These are phyloP conservation scores for Brachionus calyciflorus DNA, from an alignment of 1,140 invertebrate species.

Conservation along the genomic window DNA sequence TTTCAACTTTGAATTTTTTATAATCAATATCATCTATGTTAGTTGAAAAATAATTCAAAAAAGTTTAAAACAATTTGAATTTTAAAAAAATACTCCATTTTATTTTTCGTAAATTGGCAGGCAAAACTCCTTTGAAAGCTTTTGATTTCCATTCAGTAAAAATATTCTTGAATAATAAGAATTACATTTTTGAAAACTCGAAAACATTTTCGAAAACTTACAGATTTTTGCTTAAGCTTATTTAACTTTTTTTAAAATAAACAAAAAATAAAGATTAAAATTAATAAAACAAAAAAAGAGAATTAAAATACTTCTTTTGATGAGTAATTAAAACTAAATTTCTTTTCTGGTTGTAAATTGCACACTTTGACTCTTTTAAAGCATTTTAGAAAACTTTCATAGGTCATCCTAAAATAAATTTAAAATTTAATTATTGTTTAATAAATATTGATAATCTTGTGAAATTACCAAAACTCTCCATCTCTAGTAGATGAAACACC, in stretches of 20 bases:
- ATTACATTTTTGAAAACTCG: neutral
- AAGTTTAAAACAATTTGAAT: too few relatives aligned
- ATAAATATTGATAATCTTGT: neutral
- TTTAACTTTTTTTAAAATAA: too few relatives aligned
- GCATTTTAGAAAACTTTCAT: conserved; percentile 40
- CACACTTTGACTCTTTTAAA: conserved; percentile 42
- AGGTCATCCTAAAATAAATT: conserved; percentile 5
- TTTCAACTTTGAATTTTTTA: conserved; percentile 28
- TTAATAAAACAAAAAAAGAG: too few relatives aligned
- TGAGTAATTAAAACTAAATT: neutral
- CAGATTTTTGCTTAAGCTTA: conserved; percentile 8
- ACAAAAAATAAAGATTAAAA: too few relatives aligned
- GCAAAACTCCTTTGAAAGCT: conserved; percentile 20
- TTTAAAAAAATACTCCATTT: conserved; percentile 42
- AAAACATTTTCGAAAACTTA: neutral
- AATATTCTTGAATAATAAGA: neutral
- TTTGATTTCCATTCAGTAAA: conserved; percentile 27
- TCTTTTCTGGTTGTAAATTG: conserved; percentile 18
- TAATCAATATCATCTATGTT: conserved; percentile 44
- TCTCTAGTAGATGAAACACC: conserved; percentile 4
- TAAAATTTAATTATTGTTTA: neutral
- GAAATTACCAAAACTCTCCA: conserved; percentile 47
- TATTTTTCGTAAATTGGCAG: conserved; percentile 21
- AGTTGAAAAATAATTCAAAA: too few relatives aligned
- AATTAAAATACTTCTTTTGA: neutral